phyloP scores from a whole-genome alignment of 30 jellyfish, hydroid and myxozoan genomes.

The Aurelia aurita complex sp. Pacific region DNA sequence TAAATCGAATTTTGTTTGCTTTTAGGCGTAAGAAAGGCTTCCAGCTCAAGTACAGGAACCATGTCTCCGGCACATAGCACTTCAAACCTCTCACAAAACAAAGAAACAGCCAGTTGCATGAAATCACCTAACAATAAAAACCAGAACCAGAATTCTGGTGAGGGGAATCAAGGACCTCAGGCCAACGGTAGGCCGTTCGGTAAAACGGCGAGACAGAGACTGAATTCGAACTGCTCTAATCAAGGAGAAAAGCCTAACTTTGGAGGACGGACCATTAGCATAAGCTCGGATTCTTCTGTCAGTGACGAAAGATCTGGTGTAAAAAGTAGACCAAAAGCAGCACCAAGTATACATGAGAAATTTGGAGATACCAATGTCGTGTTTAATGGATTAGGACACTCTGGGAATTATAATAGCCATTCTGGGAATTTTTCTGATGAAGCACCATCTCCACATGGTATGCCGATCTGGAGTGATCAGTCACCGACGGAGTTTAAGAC shows the following conservation, averaged over 20 bases:
- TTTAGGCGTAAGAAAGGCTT: too few relatives aligned
- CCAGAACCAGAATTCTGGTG: too few relatives aligned
- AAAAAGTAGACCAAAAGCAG: background rate
- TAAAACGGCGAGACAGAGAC: background rate
- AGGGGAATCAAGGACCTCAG: background rate
- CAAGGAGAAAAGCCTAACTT: background rate
- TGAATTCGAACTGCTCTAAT: constrained; percentile 1
- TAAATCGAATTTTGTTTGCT: too few relatives aligned
- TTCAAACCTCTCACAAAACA: too few relatives aligned
- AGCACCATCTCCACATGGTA: too few relatives aligned
- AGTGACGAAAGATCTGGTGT: constrained; percentile 18
- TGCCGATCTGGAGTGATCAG: too few relatives aligned
- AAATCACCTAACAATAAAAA: too few relatives aligned
- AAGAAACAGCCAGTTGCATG: too few relatives aligned
- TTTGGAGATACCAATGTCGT: background rate
- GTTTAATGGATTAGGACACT: background rate
- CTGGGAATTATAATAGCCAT: background rate
- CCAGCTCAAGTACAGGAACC: too few relatives aligned
- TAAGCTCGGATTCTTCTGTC: constrained; percentile 38
- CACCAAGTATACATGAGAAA: background rate
- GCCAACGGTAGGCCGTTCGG: background rate
- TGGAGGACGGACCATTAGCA: constrained; percentile 2
- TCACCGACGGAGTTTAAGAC: too few relatives aligned
- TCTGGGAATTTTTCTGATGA: too few relatives aligned
- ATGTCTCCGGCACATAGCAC: too few relatives aligned